phyloP scores from a whole-genome alignment of 2,888 invertebrate species.

The Platerodrilus igneus region DNA sequence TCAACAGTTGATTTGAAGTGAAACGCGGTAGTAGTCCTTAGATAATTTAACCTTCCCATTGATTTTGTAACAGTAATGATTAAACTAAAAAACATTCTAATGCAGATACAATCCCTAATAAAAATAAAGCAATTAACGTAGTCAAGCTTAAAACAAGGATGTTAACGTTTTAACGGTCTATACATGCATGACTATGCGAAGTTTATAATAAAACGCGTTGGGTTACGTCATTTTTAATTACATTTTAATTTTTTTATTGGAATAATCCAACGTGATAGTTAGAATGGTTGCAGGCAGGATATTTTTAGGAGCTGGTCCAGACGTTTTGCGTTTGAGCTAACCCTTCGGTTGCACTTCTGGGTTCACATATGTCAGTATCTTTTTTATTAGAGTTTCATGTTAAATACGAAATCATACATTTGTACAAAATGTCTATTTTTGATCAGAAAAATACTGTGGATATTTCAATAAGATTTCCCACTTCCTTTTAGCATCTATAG shows the following conservation, averaged over 20 bases:
- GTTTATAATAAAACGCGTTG: constrained; percentile 22
- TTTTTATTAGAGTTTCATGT: too few relatives aligned
- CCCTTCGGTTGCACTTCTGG: too few relatives aligned
- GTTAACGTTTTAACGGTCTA: constrained; percentile 10
- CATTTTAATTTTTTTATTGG: constrained; percentile 25
- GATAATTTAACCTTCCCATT: not conserved
- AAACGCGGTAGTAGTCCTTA: not conserved
- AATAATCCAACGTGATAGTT: constrained; percentile 15
- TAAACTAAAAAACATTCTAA: constrained; percentile 24
- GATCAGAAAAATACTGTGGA: too few relatives aligned
- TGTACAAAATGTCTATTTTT: too few relatives aligned
- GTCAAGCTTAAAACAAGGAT: constrained; percentile 11
- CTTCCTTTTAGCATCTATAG: too few relatives aligned
- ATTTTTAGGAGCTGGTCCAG: too few relatives aligned
- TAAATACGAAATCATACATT: too few relatives aligned
- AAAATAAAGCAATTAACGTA: constrained; percentile 4
- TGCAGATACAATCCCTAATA: constrained; percentile 17
- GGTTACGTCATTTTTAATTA: constrained; percentile 26
- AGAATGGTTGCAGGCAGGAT: too few relatives aligned
- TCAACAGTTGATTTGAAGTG: too few relatives aligned
- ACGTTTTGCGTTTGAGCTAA: too few relatives aligned
- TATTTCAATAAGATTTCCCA: too few relatives aligned
- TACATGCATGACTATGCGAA: constrained; percentile 22
- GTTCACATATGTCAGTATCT: too few relatives aligned
- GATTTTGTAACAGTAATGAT: constrained; percentile 14